phyloP scores from a whole-genome alignment of 1,140 invertebrate species.

The Drosophila guanche region DNA sequence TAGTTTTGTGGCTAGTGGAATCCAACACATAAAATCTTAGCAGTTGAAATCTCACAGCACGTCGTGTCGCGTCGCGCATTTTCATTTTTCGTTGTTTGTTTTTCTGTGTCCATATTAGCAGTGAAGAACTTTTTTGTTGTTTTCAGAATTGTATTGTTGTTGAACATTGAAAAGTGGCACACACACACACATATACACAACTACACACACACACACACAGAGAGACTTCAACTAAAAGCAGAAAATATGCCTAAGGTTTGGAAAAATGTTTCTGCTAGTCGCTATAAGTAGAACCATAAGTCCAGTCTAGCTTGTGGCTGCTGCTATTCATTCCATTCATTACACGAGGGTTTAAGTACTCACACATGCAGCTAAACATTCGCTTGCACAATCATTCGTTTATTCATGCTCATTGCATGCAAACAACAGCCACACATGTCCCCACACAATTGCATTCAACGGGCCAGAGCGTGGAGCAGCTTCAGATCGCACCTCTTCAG shows the following conservation, averaged over 20 bases:
- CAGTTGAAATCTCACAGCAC: constrained; percentile 14
- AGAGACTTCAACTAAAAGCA: constrained; percentile 38
- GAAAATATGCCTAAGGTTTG: constrained; percentile 76
- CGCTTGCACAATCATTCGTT: constrained; percentile 39
- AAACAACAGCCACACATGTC: constrained; percentile 36
- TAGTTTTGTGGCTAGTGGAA: no score
- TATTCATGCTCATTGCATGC: constrained; percentile 43
- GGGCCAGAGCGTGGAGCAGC: constrained; percentile 13
- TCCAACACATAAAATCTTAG: constrained; percentile 29
- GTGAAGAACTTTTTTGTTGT: constrained; percentile 14
- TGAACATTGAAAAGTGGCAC: constrained; percentile 57
- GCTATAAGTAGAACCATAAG: constrained; percentile 47
- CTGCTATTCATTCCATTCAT: constrained; percentile 60
- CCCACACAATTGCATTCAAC: constrained; percentile 13
- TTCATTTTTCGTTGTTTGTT: constrained; percentile 34
- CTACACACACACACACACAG: constrained; percentile 5
- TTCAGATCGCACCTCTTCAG: no score
- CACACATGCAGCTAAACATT: constrained; percentile 16
- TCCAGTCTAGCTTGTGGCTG: constrained; percentile 55
- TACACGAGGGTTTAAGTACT: constrained; percentile 3
- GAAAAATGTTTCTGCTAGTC: constrained; percentile 39
- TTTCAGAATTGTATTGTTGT: constrained; percentile 53
- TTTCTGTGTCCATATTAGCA: constrained; percentile 70
- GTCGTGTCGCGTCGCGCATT: constrained; percentile 12
- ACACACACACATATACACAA: constrained; percentile 29